Evolutionary conservation across 2,797 vertebrate genomes (phyloP).

Genomic region (Squalus acanthias): DNA sequence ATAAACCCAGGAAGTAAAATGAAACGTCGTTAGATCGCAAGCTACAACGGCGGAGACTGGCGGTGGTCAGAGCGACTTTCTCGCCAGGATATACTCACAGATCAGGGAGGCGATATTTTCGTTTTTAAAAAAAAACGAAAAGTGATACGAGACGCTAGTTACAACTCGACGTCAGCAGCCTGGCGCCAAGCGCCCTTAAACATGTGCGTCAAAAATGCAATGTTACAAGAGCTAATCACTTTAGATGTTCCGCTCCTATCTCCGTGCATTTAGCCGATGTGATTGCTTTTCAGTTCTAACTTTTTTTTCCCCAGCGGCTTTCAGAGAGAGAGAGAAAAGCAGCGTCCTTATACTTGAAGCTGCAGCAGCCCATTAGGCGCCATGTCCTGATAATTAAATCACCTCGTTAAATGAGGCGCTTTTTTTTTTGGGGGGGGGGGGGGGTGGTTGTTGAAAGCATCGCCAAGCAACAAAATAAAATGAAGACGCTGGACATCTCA

Average conservation of each 20-base stretch:
- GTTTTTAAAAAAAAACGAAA: slow-evolving; percentile 45
- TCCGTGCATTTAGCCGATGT: slow-evolving; percentile 48
- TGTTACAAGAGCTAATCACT: slow-evolving; percentile 59
- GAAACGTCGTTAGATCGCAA: not conserved
- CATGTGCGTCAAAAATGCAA: slow-evolving; percentile 62
- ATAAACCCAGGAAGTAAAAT: not conserved
- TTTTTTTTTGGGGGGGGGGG: not conserved
- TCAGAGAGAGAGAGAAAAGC: slow-evolving; percentile 6
- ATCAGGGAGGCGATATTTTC: slow-evolving; percentile 49
- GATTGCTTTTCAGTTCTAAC: slow-evolving; percentile 41
- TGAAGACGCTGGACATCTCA: not conserved
- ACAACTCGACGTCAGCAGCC: slow-evolving; percentile 51
- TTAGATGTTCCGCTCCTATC: slow-evolving; percentile 60
- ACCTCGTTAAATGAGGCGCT: slow-evolving; percentile 39
- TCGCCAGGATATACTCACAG: slow-evolving; percentile 20
- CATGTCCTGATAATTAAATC: slow-evolving; percentile 41
- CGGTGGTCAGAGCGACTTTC: not conserved
- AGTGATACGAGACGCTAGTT: slow-evolving; percentile 54
- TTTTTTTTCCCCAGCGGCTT: slow-evolving; percentile 36
- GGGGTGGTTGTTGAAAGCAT: not conserved
- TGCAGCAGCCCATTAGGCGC: slow-evolving; percentile 35
- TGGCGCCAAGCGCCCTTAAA: slow-evolving; percentile 64
- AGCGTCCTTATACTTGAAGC: not conserved
- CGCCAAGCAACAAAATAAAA: slow-evolving; percentile 3
- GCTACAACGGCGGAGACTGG: slow-evolving; percentile 3